A percentile compares a stretch with the other conserved stretches of the same genome.
Conservation (phyloP, 1,140 invertebrate genomes). For the Lasioglossum baleicum region DNA sequence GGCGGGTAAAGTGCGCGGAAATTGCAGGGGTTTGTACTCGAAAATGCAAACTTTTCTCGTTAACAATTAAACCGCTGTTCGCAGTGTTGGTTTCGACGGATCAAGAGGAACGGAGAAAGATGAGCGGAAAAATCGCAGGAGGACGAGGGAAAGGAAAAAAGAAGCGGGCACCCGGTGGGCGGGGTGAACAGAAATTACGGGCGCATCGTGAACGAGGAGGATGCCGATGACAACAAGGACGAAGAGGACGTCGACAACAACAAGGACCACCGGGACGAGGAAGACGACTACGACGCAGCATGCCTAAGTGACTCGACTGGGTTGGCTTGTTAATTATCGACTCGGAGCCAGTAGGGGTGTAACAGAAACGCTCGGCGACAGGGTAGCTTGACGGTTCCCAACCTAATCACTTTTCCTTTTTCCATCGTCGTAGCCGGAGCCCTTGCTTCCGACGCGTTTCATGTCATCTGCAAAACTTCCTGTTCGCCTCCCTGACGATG, state of each 20-base stretch:
- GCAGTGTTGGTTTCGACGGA: slow-evolving; percentile 26
- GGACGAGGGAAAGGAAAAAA: neutral
- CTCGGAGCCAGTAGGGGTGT: slow-evolving; percentile 52
- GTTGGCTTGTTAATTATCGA: slow-evolving; percentile 77
- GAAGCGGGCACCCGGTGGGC: neutral
- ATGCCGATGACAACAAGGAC: slow-evolving; percentile 13
- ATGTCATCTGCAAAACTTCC: slow-evolving; percentile 43
- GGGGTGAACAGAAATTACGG: slow-evolving; percentile 17
- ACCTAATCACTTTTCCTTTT: slow-evolving; percentile 75
- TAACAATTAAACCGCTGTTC: slow-evolving; percentile 61
- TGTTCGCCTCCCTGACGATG: slow-evolving; percentile 15
- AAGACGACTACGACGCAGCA: slow-evolving; percentile 32
- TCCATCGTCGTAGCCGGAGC: slow-evolving; percentile 40
- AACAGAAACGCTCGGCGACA: slow-evolving; percentile 45
- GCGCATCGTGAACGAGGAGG: slow-evolving; percentile 10
- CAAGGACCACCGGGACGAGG: neutral
- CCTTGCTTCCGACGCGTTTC: slow-evolving; percentile 75
- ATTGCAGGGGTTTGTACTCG: slow-evolving; percentile 31
- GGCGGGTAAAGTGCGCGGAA: neutral
- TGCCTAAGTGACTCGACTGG: slow-evolving; percentile 58
- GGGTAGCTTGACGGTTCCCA: slow-evolving; percentile 51
- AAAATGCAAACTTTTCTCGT: slow-evolving; percentile 70
- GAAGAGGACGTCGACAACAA: slow-evolving; percentile 10
- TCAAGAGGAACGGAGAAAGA: slow-evolving; percentile 9
- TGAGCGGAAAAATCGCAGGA: neutral